Conservation (phyloP, 2,113 vertebrate genomes). For the Probosciger aterrimus region DNA sequence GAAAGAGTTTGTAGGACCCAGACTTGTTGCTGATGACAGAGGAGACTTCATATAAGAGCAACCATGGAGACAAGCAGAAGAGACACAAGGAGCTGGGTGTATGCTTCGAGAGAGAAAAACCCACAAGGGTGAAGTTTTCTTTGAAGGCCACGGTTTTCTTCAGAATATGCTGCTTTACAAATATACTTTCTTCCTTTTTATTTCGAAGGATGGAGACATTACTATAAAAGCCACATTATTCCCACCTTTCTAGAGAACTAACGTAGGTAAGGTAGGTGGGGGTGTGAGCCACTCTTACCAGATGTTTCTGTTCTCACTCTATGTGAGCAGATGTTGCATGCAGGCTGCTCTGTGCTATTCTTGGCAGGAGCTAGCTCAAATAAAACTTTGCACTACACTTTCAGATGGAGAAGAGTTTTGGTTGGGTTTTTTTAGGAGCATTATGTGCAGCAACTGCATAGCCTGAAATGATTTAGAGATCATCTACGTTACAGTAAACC, state of each 20-base stretch:
- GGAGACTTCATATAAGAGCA: neutral
- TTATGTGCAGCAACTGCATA: slow-evolving; percentile 16
- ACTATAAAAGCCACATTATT: neutral
- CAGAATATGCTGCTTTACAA: neutral
- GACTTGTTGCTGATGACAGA: neutral
- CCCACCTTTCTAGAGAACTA: neutral
- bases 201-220: neutral
- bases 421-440: neutral
- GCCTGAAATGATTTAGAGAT: slow-evolving; percentile 51
- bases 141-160: neutral
- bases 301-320: slow-evolving; percentile 42
- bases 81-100: neutral
- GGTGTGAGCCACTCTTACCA: neutral
- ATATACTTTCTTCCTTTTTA: neutral
- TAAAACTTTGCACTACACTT: slow-evolving; percentile 2
- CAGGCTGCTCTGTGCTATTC: slow-evolving; percentile 10
- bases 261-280: neutral
- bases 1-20: neutral
- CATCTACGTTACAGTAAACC: neutral
- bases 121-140: neutral
- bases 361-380: slow-evolving; percentile 32
- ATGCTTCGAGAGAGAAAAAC: neutral
- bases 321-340: slow-evolving; percentile 54
- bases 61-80: neutral
- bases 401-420: neutral